Percentiles rank a stretch among this genome's conserved stretches.
Evolutionary conservation across 2,113 vertebrate species (phyloP).

Genomic region (Malurus cyaneus): DNA sequence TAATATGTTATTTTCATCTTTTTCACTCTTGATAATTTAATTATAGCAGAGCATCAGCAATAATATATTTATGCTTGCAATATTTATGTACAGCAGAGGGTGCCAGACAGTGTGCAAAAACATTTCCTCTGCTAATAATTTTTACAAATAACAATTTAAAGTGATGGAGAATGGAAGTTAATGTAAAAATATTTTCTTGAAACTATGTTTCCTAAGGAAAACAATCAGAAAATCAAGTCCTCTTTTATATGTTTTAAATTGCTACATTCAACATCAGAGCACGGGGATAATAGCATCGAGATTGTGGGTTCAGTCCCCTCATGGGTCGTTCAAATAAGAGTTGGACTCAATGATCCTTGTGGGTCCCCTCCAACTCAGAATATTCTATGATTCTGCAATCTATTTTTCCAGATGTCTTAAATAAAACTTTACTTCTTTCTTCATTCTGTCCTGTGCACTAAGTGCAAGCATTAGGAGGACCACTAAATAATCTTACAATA

Average conservation of each 20-base stretch:
- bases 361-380: not conserved
- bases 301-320: not conserved
- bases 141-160: not conserved
- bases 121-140: not conserved
- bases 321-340: too few relatives aligned
- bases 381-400: not conserved
- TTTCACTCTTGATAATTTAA: not conserved
- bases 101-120: not conserved
- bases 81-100: slow-evolving; percentile 7
- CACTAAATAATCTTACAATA: not conserved
- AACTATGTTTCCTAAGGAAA: not conserved
- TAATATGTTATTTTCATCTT: not conserved
- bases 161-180: not conserved
- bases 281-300: not conserved
- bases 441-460: not conserved
- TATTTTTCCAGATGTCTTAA: not conserved
- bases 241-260: not conserved
- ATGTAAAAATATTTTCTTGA: not conserved
- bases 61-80: not conserved
- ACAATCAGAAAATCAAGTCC: not conserved
- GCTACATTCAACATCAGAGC: not conserved
- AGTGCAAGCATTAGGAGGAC: not conserved
- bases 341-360: not conserved
- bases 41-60: not conserved
- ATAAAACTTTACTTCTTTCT: not conserved